Evolutionary conservation across 1,140 invertebrate genomes (phyloP), one percentile per base, ranked within the genome.

Genomic region (Temnothorax nylanderi): DNA sequence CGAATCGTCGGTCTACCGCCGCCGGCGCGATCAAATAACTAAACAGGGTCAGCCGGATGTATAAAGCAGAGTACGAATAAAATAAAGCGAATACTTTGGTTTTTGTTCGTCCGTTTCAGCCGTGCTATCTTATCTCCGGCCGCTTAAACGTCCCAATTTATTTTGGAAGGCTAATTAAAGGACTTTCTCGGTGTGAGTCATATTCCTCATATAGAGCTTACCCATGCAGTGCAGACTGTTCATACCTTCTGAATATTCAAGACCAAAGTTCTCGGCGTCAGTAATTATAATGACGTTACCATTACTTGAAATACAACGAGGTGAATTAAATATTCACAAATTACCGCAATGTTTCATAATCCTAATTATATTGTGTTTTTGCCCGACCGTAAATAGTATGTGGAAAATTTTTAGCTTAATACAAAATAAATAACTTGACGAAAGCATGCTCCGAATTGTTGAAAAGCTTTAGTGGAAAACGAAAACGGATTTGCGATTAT

Each of bases 211-310:
- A 26, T 71, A 32, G 67, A 72, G 49, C 32, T 81, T 37, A 58
- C 37, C 3, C 26, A 47, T 65, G 26, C 26, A 26, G 26, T 1
- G 26, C 26, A 26, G 47, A 78, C 44, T 69, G 47, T 56, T 81
- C 65, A 56, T 74, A 82, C 7, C 67, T 60, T 10, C 18, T 82
- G 80, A 82, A 82, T 82, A 82, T 82, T 82, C 80, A 82, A 54
- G 21, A 71, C 37, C 41, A 47, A 82, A 82, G 80, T 82, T 82
- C 54, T 18, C 51, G 18, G 16, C 78, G 56, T 41, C 65, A 26
- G 78, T 82, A 82, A 82, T 82, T 82, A 72, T 74, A 60, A 82
- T 69, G 54, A 82, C 54, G 26, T 82, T 82, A 80, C 47, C 54
- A 16, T 82, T 82, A 80, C 62, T 80, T 69, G 41, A 82, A 51